Percentiles rank a stretch among this genome's conserved stretches.
Conservation (phyloP, 1,140 invertebrate genomes). For the Listronotus oregonensis region DNA sequence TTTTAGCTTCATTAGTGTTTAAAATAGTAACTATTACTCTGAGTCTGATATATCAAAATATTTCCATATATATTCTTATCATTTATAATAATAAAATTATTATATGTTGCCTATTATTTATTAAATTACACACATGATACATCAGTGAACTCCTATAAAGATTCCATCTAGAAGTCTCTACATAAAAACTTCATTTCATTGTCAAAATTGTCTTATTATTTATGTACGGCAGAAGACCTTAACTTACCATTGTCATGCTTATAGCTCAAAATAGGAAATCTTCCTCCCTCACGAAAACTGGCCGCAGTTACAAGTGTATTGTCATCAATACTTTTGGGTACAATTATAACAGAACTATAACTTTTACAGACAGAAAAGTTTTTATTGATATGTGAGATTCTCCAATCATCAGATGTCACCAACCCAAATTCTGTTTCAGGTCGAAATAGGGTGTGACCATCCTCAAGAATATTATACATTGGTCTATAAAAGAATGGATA, state of each 20-base stretch:
- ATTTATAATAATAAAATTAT: no score
- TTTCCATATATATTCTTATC: no score
- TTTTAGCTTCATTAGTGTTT: no score
- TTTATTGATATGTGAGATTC: conserved; percentile 90
- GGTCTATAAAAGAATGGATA: conserved; percentile 97
- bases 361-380: conserved; percentile 87
- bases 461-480: conserved; percentile 87
- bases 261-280: conserved; percentile 95
- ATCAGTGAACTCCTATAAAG: no score
- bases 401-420: conserved; percentile 85
- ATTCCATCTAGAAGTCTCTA: no score
- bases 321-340: conserved; percentile 92
- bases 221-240: no score
- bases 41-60: no score
- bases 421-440: conserved; percentile 88
- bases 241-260: conserved; percentile 82
- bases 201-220: no score
- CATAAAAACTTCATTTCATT: no score
- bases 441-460: conserved; percentile 91
- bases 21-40: no score
- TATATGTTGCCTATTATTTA: no score
- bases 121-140: no score
- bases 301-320: conserved; percentile 83
- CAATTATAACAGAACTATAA: conserved; percentile 83
- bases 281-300: conserved; percentile 86